Base-by-base conservation (phyloP, 64 coral and sea anemone species). In the Anthopleura sola region DNA sequence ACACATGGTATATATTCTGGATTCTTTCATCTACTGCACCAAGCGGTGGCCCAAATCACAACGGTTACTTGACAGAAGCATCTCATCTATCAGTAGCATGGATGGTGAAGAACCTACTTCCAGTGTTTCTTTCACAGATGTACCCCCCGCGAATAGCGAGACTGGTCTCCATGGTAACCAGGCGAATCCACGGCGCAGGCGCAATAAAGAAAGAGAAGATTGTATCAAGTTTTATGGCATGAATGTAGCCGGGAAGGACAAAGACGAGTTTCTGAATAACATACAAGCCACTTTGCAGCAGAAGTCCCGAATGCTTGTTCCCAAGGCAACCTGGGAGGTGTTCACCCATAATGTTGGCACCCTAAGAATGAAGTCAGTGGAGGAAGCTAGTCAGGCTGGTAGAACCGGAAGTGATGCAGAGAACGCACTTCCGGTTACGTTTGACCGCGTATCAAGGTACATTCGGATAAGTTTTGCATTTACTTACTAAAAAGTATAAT, bases 1-100 rank as follows among this genome's bases (percentile, higher is more conserved):
- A 81, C 94, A 96, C 78, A 60, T 86, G 15, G 94, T 96, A 1
- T 92, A 96, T 71, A 89, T 96, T n/a, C 66, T 96, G 55, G 94
- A 96, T 49, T 85, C 94, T 2, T 87, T 96, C 17, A 86, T 96
- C 36, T 96, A 96, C 82, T 96, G 74, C 58, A 87, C 88, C 40
- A 92, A 44, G 16, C 86, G 85, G 46, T 96, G 94, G 90, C 90
- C 94, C 0, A 88, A 86, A 32, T 21, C 80, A 17, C 75, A 86
- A 60, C 33, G 29, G 38, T 51, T 49, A 19, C 78, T 95, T 13
- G 84, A 85, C 62, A 80, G 89, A 1, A 95, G 89, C 69, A 47
- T 86, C 1, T 91, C 89, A 3, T 88, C 76, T 13, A 77, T 82
- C 9, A 81, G 88, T 39, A 91, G 86, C 54, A 55, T 64, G 8